Evolutionary conservation across 2,888 invertebrate species (phyloP), one percentile per base, ranked within the genome.

Genomic region (Apoderus coryli): DNA sequence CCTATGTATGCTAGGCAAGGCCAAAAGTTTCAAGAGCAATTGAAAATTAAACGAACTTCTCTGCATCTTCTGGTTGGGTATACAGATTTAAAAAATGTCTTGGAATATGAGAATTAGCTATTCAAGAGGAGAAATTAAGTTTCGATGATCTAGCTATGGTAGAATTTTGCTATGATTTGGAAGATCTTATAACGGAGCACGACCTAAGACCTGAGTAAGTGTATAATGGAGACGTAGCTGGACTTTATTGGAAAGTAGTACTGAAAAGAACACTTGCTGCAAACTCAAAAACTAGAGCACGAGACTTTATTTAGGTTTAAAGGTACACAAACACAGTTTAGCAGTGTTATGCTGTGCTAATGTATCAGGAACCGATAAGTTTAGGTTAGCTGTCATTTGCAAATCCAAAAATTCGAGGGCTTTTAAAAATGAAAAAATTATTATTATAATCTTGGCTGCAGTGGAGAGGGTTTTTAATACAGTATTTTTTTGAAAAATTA

Each of bases 1-100:
- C 34, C 42, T 28, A 32, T 44, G 25, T 40, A 40, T 22, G 33
- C 35, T 38, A 37, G 42, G 31, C 39, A 45, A 38, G 42, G 40
- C 6, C 11, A 31, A 10, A 28, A 28, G 5, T 31, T 31, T 31
- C 26, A 28, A 15, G 13, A 31, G 44, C 41, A 30, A 12, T 30
- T 30, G 16, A 31, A 31, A 31, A 31, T 31, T 31, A 25, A 31
- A 31, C 25, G 16, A 29, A 10, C 14, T 31, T 5, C 31, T 10
- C 5, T 10, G 31, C 26, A 29, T 29, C 23, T 29, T 29, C 29
- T 29, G 39, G 46, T 31, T 52, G 44, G 43, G 39, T 48, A 25
- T 38, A 41, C 31, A 34, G 41, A 26, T 47, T 43, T 27, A 45
- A 46, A 36, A 37, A 36, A 16, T 22, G 29, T 29, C 29, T 35